Evolutionary conservation across 2,113 vertebrate genomes (phyloP).

Genomic region (Aplodontia rufa): DNA sequence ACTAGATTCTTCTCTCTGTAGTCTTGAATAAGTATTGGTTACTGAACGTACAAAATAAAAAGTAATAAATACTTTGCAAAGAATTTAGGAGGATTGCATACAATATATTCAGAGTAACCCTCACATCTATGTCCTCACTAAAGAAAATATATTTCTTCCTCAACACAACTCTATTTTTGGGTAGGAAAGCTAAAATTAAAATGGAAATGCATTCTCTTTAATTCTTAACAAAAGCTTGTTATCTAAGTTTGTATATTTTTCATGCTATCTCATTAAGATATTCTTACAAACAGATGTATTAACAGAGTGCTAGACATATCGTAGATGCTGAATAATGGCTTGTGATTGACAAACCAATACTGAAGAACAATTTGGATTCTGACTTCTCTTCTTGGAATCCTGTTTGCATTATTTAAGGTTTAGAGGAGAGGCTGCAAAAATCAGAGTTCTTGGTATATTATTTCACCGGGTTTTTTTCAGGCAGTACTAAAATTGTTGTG

Average conservation of each 20-base stretch:
- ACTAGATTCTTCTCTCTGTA: background rate
- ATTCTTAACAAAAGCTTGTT: background rate
- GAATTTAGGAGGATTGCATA: background rate
- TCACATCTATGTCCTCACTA: background rate
- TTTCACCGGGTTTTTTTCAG: background rate
- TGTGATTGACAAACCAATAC: background rate
- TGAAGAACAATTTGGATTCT: background rate
- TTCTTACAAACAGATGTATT: conserved; percentile 55
- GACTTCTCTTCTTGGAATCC: background rate
- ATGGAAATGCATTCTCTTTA: conserved; percentile 22
- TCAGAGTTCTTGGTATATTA: background rate
- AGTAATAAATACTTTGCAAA: background rate
- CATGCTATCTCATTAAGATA: conserved; percentile 34
- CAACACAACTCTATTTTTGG: background rate
- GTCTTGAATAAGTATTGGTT: background rate
- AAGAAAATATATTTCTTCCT: background rate
- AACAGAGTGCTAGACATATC: conserved; percentile 42
- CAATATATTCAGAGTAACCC: background rate
- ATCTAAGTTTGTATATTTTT: conserved; percentile 26
- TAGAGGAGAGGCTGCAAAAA: background rate
- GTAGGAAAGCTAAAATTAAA: background rate
- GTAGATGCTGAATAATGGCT: conserved; percentile 43
- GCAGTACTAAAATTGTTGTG: background rate
- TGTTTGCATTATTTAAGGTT: conserved; percentile 35
- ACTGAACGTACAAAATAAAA: background rate